Conservation (phyloP, 2,888 invertebrate genomes). For the Eretmocerus hayati region DNA sequence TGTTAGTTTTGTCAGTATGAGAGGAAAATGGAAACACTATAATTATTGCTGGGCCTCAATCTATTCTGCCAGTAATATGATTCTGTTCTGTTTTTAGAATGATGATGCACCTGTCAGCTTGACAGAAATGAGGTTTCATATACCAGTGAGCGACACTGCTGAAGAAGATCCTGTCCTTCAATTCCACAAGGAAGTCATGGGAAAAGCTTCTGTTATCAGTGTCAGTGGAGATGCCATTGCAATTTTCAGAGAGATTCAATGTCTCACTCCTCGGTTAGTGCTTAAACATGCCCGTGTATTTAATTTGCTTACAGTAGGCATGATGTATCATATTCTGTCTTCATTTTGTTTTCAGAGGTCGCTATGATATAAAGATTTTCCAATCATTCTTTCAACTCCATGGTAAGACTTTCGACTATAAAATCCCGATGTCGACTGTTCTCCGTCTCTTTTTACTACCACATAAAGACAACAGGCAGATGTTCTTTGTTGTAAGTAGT, state of each 20-base stretch:
- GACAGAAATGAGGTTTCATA: conserved; percentile 96
- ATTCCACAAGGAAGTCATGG: conserved; percentile 95
- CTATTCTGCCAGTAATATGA: too few relatives aligned
- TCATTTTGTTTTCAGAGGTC: conserved; percentile 68
- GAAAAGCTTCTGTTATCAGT: conserved; percentile 95
- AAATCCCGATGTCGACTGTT: conserved; percentile 96
- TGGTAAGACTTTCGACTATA: conserved; percentile 99
- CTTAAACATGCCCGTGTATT: conserved; percentile 8
- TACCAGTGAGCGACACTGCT: conserved; percentile 82
- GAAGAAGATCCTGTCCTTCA: conserved; percentile 91
- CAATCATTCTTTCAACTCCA: conserved; percentile 86
- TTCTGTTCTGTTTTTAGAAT: too few relatives aligned
- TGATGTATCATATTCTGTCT: too few relatives aligned
- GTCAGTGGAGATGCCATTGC: conserved; percentile 97
- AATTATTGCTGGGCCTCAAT: too few relatives aligned
- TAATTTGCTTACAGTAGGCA: conserved; percentile 1
- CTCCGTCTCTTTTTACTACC: conserved; percentile 89
- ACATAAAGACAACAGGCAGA: conserved; percentile 95
- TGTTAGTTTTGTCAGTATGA: too few relatives aligned
- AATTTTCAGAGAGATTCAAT: conserved; percentile 93
- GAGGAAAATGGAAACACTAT: too few relatives aligned
- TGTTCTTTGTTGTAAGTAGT: conserved; percentile 84
- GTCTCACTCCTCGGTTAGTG: conserved; percentile 87
- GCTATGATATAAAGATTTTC: conserved; percentile 93
- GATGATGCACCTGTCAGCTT: conserved; percentile 96